Percentiles rank a stretch among this genome's conserved stretches.
Evolutionary conservation across 2,113 vertebrate species (phyloP).

Genomic region (Petrocephalus zakoni): DNA sequence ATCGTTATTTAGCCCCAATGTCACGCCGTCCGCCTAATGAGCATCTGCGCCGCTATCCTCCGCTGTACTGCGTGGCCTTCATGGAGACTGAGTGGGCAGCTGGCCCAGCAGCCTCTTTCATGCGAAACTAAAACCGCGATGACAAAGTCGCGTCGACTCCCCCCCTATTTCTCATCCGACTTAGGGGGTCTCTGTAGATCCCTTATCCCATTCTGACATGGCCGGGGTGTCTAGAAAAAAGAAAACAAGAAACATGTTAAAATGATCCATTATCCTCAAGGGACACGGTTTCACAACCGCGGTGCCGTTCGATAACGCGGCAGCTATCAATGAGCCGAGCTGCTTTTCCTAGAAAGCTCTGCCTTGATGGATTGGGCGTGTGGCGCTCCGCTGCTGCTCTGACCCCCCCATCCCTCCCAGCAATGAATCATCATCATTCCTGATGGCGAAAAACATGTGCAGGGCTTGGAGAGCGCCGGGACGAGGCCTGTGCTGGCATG

Average conservation of each 20-base stretch:
- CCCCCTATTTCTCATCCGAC: not conserved
- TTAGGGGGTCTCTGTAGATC: not conserved
- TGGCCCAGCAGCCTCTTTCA: no score
- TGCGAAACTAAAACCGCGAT: conserved; percentile 1
- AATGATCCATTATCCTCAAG: not conserved
- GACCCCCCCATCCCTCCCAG: conserved; percentile 38
- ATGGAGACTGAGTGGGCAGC: not conserved
- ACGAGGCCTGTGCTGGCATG: conserved; percentile 41
- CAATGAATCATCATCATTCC: conserved; percentile 47
- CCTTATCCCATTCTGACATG: not conserved
- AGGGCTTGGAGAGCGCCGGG: conserved; percentile 34
- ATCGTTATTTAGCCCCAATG: not conserved
- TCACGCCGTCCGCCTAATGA: not conserved
- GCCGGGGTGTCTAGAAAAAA: not conserved
- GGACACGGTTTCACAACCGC: conserved; percentile 6
- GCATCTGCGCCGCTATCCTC: not conserved
- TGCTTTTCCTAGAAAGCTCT: conserved; percentile 28
- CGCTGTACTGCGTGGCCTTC: not conserved
- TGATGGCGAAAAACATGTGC: conserved; percentile 41
- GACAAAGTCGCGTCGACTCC: not conserved
- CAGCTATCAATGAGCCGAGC: conserved; percentile 22
- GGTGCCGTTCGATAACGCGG: not conserved
- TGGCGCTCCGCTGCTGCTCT: conserved; percentile 34
- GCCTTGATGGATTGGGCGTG: conserved; percentile 43
- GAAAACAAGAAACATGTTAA: not conserved